Evolutionary conservation across 2,113 vertebrate species (phyloP).

Genomic region (Psilopogon haemacephalus): DNA sequence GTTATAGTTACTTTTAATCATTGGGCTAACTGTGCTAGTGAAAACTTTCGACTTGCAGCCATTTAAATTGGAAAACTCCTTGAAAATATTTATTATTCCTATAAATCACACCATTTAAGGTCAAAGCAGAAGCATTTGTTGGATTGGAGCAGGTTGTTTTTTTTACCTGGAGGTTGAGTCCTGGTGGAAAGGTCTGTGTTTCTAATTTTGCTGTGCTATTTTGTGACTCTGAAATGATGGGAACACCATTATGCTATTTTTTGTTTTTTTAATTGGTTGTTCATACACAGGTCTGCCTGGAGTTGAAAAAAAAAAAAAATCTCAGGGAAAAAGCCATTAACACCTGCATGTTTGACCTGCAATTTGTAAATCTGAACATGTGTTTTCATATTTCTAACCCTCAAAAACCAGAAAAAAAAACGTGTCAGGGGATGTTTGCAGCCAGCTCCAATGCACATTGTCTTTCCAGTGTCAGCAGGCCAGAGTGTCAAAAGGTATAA

Average conservation of each 20-base stretch:
- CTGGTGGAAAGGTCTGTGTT: conserved; percentile 62
- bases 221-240: conserved; percentile 59
- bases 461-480: conserved; percentile 44
- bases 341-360: conserved; percentile 63
- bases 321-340: conserved; percentile 62
- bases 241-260: conserved; percentile 50
- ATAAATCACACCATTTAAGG: conserved; percentile 53
- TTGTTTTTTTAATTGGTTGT: conserved; percentile 50
- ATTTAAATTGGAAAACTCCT: conserved; percentile 40
- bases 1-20: conserved; percentile 31
- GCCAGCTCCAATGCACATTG: background rate
- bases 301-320: conserved; percentile 65
- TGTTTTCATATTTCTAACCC: conserved; percentile 66
- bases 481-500: conserved; percentile 53
- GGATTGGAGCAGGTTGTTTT: background rate
- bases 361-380: conserved; percentile 71
- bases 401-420: background rate
- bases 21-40: background rate
- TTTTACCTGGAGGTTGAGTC: conserved; percentile 58
- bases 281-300: conserved; percentile 43
- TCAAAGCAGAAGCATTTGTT: conserved; percentile 61
- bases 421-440: conserved; percentile 48
- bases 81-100: conserved; percentile 62
- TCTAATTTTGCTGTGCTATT: conserved; percentile 61
- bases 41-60: conserved; percentile 42